These are phyloP conservation scores for Ascidia mentula DNA, from an alignment of 23 tunicate genomes.

Conservation along the genomic window DNA sequence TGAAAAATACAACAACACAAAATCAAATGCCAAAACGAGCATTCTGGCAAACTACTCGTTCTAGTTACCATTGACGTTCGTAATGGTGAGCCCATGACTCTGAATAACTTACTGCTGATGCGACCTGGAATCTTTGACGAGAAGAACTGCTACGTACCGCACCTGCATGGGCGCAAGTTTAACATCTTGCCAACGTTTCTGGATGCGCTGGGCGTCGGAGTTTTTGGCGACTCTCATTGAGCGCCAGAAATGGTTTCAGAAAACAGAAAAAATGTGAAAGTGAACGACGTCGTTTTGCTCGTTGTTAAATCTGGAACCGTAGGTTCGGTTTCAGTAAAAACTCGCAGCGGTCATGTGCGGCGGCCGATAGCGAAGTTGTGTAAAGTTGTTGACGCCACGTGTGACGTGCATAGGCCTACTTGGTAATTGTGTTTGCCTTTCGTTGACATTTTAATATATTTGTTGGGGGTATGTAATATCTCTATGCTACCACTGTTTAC, in stretches of 20 bases:
- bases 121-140: slow-evolving; percentile 25
- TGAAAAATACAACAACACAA: too few species aligned
- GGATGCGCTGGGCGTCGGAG: slow-evolving; percentile 22
- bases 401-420: neutral
- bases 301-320: slow-evolving; percentile 13
- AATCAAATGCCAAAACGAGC: too few species aligned
- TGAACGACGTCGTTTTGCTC: slow-evolving; percentile 22
- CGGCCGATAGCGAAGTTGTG: slow-evolving; percentile 28
- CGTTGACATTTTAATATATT: neutral
- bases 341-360: neutral
- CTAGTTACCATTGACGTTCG: neutral
- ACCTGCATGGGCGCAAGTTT: slow-evolving; percentile 24
- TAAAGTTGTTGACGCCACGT: neutral
- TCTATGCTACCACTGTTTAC: slow-evolving; percentile 12
- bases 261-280: slow-evolving; percentile 9
- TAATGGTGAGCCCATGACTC: neutral
- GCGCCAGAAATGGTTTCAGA: slow-evolving; percentile 28
- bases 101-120: neutral
- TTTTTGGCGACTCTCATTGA: slow-evolving; percentile 18
- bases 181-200: slow-evolving; percentile 25
- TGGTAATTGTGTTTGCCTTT: neutral
- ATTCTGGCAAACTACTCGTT: too few species aligned
- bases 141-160: slow-evolving; percentile 20
- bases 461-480: slow-evolving; percentile 21
- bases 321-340: slow-evolving; percentile 24